phyloP scores from a whole-genome alignment of 2,797 vertebrate genomes.

The Simalia tracyae region DNA sequence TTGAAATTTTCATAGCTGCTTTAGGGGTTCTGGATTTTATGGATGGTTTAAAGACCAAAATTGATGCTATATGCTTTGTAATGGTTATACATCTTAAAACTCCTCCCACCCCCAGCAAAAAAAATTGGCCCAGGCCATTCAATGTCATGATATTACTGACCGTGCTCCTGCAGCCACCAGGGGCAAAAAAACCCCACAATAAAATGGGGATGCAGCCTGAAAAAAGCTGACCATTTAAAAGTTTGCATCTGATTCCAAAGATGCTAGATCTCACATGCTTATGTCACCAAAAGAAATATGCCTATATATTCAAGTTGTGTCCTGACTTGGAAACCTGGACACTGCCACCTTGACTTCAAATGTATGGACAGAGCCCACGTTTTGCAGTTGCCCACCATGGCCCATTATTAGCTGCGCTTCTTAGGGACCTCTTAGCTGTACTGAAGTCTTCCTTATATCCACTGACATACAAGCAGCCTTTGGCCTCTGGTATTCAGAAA shows the following conservation, averaged over 20 bases:
- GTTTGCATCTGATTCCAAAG: neutral
- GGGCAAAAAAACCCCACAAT: no score
- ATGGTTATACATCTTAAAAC: neutral
- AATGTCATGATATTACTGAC: no score
- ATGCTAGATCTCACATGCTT: neutral
- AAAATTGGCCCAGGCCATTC: no score
- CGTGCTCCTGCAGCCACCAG: no score
- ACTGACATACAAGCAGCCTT: slow-evolving; percentile 11
- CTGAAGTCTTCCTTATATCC: slow-evolving; percentile 19
- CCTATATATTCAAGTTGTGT: neutral
- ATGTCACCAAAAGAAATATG: neutral
- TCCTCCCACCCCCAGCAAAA: neutral
- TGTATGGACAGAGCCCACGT: neutral
- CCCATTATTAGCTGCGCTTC: neutral
- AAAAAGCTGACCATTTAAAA: no score
- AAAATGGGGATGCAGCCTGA: no score
- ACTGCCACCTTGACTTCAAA: neutral
- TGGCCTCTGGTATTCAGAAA: neutral
- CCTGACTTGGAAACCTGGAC: neutral
- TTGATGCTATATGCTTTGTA: neutral
- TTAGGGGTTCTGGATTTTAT: neutral
- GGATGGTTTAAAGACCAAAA: neutral
- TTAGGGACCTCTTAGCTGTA: neutral
- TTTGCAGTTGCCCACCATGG: neutral
- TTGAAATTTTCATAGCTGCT: neutral